Conservation (phyloP, 2,888 invertebrate species). For the Tipula lateralis region DNA sequence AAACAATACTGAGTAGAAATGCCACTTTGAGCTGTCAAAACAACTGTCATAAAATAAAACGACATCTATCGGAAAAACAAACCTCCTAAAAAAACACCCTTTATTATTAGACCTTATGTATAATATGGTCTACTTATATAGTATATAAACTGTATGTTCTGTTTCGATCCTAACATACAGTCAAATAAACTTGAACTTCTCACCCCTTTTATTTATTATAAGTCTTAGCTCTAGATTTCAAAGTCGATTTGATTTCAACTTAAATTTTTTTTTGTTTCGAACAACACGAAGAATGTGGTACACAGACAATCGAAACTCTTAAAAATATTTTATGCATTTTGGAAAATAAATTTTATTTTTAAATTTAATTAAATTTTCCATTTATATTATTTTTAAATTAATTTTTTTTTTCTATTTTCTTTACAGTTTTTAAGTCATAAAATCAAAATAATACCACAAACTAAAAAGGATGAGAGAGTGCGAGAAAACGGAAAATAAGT, state of each 20-base stretch:
- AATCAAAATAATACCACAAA: not conserved
- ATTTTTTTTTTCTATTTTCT: not conserved
- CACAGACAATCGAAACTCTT: not conserved
- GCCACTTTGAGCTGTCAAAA: no score
- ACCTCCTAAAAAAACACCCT: no score
- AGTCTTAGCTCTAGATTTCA: not conserved
- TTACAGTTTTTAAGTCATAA: conserved; percentile 7
- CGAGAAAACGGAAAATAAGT: conserved; percentile 8
- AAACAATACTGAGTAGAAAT: no score
- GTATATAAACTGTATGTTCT: not conserved
- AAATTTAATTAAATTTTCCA: not conserved
- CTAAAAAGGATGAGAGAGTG: not conserved
- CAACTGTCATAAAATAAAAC: no score
- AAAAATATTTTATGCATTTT: not conserved
- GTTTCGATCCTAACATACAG: not conserved
- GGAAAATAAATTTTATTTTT: not conserved
- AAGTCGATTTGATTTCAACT: not conserved
- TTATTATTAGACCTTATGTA: no score
- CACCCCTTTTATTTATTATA: not conserved
- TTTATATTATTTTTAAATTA: not conserved
- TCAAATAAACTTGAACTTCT: not conserved
- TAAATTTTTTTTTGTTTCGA: no score
- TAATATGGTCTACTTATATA: not conserved
- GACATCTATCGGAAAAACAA: no score
- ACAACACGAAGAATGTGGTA: not conserved